phyloP scores from a whole-genome alignment of 2,888 invertebrate species.

The Drymonia ruficornis region DNA sequence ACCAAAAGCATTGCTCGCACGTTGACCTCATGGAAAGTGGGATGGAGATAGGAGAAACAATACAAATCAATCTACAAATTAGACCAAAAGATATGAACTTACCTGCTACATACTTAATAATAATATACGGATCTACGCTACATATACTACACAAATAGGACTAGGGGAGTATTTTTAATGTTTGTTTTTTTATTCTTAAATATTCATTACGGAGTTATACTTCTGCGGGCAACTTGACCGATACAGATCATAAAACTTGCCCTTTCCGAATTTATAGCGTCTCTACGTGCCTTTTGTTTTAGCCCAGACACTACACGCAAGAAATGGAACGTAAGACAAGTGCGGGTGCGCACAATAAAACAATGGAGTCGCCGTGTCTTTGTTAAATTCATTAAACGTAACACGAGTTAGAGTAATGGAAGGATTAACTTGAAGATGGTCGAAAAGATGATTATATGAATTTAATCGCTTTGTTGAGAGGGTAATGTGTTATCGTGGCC shows the following conservation, averaged over 20 bases:
- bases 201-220: neutral
- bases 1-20: too few relatives aligned
- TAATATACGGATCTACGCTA: too few relatives aligned
- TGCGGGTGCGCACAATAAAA: constrained; percentile 9
- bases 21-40: too few relatives aligned
- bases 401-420: constrained; percentile 6
- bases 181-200: too few relatives aligned
- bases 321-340: constrained; percentile 12
- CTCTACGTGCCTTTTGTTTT: constrained; percentile 33
- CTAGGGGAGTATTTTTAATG: too few relatives aligned
- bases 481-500: neutral
- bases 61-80: too few relatives aligned
- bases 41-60: too few relatives aligned
- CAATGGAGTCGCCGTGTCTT: constrained; percentile 7
- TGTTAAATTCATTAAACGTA: constrained; percentile 6
- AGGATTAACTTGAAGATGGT: constrained; percentile 3
- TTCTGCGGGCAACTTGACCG: neutral
- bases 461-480: constrained; percentile 5
- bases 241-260: neutral
- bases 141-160: too few relatives aligned
- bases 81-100: too few relatives aligned
- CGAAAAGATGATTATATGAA: constrained; percentile 1
- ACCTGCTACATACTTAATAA: too few relatives aligned
- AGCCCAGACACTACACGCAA: constrained; percentile 16
- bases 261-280: constrained; percentile 32